phyloP scores from a whole-genome alignment of 2,888 invertebrate species.

The Epistrophe eligans region DNA sequence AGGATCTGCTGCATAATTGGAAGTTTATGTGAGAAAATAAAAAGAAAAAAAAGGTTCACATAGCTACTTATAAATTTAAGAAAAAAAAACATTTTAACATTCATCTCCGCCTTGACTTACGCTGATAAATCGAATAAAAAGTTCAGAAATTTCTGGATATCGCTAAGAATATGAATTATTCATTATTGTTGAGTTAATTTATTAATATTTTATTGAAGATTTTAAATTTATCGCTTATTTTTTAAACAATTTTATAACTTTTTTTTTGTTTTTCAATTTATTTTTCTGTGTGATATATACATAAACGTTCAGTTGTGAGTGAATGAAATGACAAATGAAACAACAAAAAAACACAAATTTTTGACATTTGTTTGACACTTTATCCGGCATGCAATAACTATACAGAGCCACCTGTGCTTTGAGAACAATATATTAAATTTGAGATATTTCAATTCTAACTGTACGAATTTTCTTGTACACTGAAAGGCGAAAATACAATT shows the following conservation, averaged over 20 bases:
- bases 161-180: not conserved
- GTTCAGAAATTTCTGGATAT: slow-evolving; percentile 15
- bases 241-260: slow-evolving; percentile 7
- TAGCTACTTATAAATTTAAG: not conserved
- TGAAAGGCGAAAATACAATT: not conserved
- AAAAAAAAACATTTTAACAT: not conserved
- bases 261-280: slow-evolving; percentile 33
- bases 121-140: slow-evolving; percentile 20
- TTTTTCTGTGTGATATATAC: slow-evolving; percentile 28
- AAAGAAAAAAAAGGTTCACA: not conserved
- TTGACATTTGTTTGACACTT: slow-evolving; percentile 59
- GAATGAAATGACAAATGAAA: slow-evolving; percentile 12
- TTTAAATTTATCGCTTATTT: not conserved
- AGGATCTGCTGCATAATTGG: not conserved
- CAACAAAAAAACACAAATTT: slow-evolving; percentile 45
- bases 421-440: not conserved
- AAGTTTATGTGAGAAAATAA: not conserved
- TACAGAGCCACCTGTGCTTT: slow-evolving; percentile 34
- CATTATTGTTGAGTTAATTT: not conserved
- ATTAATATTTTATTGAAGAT: not conserved
- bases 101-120: not conserved
- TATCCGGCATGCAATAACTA: slow-evolving; percentile 23
- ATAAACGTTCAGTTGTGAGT: slow-evolving; percentile 52
- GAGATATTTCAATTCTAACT: not conserved
- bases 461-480: not conserved